Evolutionary conservation across 1,140 invertebrate species (phyloP), one percentile per base, ranked within the genome.

Genomic region (Polyergus mexicanus): DNA sequence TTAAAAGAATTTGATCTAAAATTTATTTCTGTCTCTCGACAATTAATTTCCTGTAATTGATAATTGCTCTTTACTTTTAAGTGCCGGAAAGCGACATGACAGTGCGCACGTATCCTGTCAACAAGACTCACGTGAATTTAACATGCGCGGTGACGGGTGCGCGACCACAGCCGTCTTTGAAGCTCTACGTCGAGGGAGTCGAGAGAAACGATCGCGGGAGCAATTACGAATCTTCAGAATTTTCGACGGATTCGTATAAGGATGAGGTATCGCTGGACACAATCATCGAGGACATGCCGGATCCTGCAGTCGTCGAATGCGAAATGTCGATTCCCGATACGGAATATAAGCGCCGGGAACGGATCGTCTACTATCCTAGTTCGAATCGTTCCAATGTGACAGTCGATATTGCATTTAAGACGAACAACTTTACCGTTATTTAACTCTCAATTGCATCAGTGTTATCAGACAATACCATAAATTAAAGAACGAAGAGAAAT

Each of bases 291-390:
- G 86, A 88, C 25, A 58, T 72, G 28, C 11, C 71, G 4, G 85
- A 92, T 58, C 88, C 90, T 0, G 63, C 84, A 2, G n/a, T 90
- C 11, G 41, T 93, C 6, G 91, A 92, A 2, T 93, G 92, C 44
- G 92, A 93, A 56, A 88, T 93, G 60, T 85, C 69, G 2, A 92
- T 93, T 51, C 91, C 91, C 3, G 54, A 69, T 19, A 92, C 92
- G 8, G 88, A 91, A 60, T 93, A 92, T 58, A 90, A 88, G 35
- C 86, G 87, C 22, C 84, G 88, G 28, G 88, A 93, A 38, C 89
- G 74, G 54, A 74, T 91, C 35, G 76, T 92, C 47, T 89, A 92
- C 65, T 91, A 91, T 22, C 87, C 91, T 10, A 84, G 88, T 91
- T 69, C 63, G 86, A 60, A 60, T 88, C 54, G 65, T 80, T 89